Evolutionary conservation across 2,797 vertebrate species (phyloP), one percentile per base, ranked within the genome.

Genomic region (Loriculus beryllinus): DNA sequence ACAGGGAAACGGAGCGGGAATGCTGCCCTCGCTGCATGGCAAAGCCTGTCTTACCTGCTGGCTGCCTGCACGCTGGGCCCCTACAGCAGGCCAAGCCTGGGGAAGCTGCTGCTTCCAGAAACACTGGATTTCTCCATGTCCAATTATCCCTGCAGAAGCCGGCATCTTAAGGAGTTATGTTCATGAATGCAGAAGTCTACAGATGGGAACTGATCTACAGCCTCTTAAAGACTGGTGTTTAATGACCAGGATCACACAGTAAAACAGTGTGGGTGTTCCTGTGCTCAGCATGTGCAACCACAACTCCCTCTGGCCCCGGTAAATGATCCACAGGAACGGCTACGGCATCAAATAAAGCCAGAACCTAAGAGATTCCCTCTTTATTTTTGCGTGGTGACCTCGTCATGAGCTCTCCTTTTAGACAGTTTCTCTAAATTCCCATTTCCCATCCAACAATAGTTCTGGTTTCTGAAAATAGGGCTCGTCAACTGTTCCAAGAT

Each of bases 221-320:
- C 68, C 31, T 18, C 14, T 1, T 8, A 3, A 4, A 7, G 22
- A 49, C 21, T 31, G 17, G 6, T 4, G 14, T 16, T 43, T 29
- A 40, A 49, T 11, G 9, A 6, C 14, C 2, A 2, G 33, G 18
- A 29, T 5, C 3, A 10, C 52, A 6, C 7, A 14, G 47, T 10
- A 21, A 29, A 48, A 29, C 12, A 39, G 2, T 2, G 2, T 0
- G 18, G 40, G 2, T 43, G 39, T 15, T 21, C 39, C 43, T 8
- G 49, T 4, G 18, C 33, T n/a, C 3, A 1, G n/a, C 2, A 28
- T 5, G 4, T 3, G 1, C 4, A 9, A 10, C 15, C 23, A 13
- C 14, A 37, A 2, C 26, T 21, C 29, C 49, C 29, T 26, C 43
- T 5, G 35, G 7, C 51, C 5, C 2, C 3, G 2, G 39, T 19